Conservation (phyloP, 2,797 vertebrate genomes). For the Halcyon leucocephala region DNA sequence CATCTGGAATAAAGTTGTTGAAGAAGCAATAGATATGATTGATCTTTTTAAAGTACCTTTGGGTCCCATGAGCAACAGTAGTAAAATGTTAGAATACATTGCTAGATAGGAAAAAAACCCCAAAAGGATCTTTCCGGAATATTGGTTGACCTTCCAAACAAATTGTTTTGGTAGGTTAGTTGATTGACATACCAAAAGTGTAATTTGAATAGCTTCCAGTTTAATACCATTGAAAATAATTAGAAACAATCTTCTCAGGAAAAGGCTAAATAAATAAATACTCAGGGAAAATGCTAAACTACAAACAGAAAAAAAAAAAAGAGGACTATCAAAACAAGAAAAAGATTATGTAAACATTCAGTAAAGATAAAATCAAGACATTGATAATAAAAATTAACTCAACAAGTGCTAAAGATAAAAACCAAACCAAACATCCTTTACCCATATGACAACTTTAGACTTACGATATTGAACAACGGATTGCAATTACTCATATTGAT, state of each 20-base stretch:
- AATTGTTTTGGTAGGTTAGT: not conserved
- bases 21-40: not conserved
- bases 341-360: not conserved
- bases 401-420: not conserved
- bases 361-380: not conserved
- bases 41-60: not conserved
- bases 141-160: not conserved
- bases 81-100: not conserved
- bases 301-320: not conserved
- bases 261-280: not conserved
- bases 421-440: not conserved
- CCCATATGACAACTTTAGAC: not conserved
- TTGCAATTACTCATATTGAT: not conserved
- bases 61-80: not conserved
- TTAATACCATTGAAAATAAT: not conserved
- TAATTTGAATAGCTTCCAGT: not conserved
- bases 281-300: not conserved
- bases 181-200: not conserved
- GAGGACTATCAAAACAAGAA: not conserved
- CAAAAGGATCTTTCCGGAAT: not conserved
- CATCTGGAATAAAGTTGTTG: not conserved
- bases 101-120: not conserved
- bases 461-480: not conserved
- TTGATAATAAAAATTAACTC: not conserved
- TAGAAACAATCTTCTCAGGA: not conserved